Base-by-base conservation (phyloP, 2,888 invertebrate genomes). In the Diaprepes abbreviatus region DNA sequence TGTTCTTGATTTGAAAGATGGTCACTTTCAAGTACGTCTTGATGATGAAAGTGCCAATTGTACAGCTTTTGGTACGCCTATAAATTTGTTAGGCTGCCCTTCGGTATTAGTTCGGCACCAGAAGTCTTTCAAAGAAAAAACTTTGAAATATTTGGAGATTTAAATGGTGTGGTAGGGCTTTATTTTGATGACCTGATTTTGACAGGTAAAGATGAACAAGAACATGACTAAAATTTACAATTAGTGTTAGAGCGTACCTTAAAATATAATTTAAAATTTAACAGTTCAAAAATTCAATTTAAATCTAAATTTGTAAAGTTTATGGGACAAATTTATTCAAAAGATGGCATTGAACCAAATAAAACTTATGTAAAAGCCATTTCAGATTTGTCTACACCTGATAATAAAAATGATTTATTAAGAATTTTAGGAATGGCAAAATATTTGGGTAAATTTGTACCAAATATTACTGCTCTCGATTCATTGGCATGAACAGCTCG, bases 381-480 rank as follows among this genome's bases (percentile, higher is more conserved):
- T 17, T 10, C 69, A 24, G 62, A n/a, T n/a, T n/a, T n/a, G n/a
- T n/a, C n/a, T n/a, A n/a, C n/a, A n/a, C n/a, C n/a, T n/a, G n/a
- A n/a, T n/a, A n/a, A n/a, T n/a, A n/a, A n/a, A n/a, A n/a, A n/a
- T n/a, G n/a, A n/a, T n/a, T n/a, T n/a, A n/a, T 59, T 72, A 43
- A 66, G 76, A 66, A 63, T 74, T 38, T 60, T 76, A 14, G 76
- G 73, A 12, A 75, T 75, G 66, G 74, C 65, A n/a, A 75, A 70
- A 55, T 76, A 66, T 71, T 45, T 73, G 52, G 66, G 64, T n/a
- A 71, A 70, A 69, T 77, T 74, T 71, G 33, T 77, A 10, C 73
- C 74, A n/a, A 75, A 70, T n/a, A n/a, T n/a, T n/a, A n/a, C n/a
- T n/a, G n/a, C n/a, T n/a, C n/a, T n/a, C n/a, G n/a, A n/a, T n/a